These are phyloP conservation scores for Pomacea canaliculata DNA, from an alignment of 2,888 invertebrate genomes.

Conservation along the genomic window DNA sequence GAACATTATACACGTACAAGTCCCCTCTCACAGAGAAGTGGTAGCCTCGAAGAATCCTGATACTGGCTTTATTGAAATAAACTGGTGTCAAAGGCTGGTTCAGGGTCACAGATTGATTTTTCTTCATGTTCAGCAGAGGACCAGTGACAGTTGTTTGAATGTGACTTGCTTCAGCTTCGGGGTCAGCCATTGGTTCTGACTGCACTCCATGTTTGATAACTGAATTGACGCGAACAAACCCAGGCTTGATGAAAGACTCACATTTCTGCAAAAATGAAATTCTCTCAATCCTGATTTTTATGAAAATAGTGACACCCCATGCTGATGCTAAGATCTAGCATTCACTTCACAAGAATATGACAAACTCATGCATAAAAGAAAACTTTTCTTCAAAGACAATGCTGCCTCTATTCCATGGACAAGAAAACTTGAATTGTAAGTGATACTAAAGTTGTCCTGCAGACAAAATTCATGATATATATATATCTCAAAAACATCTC, in stretches of 20 bases:
- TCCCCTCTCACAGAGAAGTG: too few relatives aligned
- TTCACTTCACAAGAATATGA: too few relatives aligned
- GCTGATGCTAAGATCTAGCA: background rate
- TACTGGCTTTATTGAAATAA: conserved; percentile 29
- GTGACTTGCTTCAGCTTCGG: conserved; percentile 22
- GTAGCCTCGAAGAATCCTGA: conserved; percentile 29
- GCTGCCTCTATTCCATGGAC: too few relatives aligned
- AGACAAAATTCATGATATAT: background rate
- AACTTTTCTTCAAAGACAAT: too few relatives aligned
- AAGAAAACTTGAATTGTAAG: too few relatives aligned
- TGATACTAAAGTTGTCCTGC: background rate
- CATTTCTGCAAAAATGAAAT: conserved; percentile 36
- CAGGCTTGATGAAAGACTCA: conserved; percentile 40
- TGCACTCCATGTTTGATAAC: conserved; percentile 3
- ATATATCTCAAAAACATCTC: too few relatives aligned
- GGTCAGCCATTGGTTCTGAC: conserved; percentile 12
- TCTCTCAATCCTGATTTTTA: background rate
- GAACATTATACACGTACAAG: too few relatives aligned
- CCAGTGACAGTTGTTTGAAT: conserved; percentile 17
- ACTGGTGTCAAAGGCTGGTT: conserved; percentile 31
- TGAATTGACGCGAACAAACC: conserved; percentile 33
- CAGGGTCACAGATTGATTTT: conserved; percentile 24
- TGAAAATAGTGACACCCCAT: background rate
- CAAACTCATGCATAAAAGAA: too few relatives aligned
- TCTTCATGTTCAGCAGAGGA: conserved; percentile 27